phyloP scores from a whole-genome alignment of 2,113 vertebrate species.

The Lycaon pictus region DNA sequence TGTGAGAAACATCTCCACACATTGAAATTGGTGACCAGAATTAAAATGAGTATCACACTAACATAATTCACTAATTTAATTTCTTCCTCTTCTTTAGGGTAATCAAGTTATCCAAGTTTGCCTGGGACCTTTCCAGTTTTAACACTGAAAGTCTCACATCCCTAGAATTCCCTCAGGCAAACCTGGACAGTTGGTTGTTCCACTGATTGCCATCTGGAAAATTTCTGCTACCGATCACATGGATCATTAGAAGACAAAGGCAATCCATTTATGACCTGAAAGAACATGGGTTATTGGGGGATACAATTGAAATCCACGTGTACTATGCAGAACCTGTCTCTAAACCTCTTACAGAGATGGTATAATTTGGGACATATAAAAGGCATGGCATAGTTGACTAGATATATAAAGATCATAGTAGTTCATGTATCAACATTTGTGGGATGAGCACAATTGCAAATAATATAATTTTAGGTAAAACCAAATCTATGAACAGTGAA shows the following conservation, averaged over 20 bases:
- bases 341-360: not conserved
- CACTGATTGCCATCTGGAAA: not conserved
- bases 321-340: not conserved
- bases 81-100: not conserved
- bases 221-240: not conserved
- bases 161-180: not conserved
- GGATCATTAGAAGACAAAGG: slow-evolving; percentile 7
- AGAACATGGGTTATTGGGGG: not conserved
- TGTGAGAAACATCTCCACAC: not conserved
- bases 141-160: not conserved
- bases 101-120: not conserved
- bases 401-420: slow-evolving; percentile 7
- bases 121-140: not conserved
- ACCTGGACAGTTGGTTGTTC: not conserved
- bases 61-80: not conserved
- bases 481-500: not conserved
- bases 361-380: not conserved
- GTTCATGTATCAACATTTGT: slow-evolving; percentile 1
- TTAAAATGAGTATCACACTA: not conserved
- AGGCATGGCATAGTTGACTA: not conserved
- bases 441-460: not conserved
- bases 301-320: not conserved
- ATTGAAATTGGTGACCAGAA: not conserved
- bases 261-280: not conserved
- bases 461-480: slow-evolving; percentile 60